Evolutionary conservation across 35 echinoderm and acorn worm species (phyloP).

Genomic region (Amphiura filiformis): DNA sequence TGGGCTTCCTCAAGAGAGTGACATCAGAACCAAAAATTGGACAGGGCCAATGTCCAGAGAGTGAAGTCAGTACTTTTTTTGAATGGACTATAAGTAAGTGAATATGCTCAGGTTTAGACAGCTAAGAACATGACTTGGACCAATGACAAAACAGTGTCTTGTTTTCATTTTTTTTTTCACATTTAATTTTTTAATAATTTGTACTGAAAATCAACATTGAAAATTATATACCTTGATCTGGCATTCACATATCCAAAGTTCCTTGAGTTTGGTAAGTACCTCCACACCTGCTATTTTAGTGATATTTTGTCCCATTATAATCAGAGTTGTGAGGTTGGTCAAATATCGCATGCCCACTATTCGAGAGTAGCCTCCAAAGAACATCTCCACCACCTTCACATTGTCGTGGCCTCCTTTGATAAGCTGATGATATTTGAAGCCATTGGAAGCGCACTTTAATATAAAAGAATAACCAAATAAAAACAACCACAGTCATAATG

Average conservation of each 20-base stretch:
- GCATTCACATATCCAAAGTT: conserved; percentile 93
- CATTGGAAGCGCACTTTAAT: conserved; percentile 84
- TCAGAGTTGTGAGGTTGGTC: conserved; percentile 71
- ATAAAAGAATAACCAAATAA: not conserved
- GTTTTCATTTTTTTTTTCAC: too few relatives aligned
- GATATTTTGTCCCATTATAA: conserved; percentile 85
- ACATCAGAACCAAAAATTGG: too few relatives aligned
- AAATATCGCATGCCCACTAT: conserved; percentile 81
- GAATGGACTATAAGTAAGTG: too few relatives aligned
- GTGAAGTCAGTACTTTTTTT: too few relatives aligned
- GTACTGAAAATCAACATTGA: too few relatives aligned
- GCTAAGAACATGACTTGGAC: too few relatives aligned
- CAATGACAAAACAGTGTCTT: too few relatives aligned
- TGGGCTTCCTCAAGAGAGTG: too few relatives aligned
- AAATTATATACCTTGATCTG: conserved; percentile 80
- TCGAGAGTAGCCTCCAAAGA: conserved; percentile 78
- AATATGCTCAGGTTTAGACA: too few relatives aligned
- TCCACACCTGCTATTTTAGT: conserved; percentile 62
- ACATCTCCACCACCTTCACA: conserved; percentile 79
- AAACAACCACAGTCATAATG: not conserved
- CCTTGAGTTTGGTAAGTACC: conserved; percentile 54
- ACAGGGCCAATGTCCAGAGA: too few relatives aligned
- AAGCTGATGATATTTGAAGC: conserved; percentile 74
- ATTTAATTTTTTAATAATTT: too few relatives aligned
- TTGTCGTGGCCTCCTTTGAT: conserved; percentile 45